Conservation (phyloP, 2,113 vertebrate species). For the Melanotaenia duboulayi region DNA sequence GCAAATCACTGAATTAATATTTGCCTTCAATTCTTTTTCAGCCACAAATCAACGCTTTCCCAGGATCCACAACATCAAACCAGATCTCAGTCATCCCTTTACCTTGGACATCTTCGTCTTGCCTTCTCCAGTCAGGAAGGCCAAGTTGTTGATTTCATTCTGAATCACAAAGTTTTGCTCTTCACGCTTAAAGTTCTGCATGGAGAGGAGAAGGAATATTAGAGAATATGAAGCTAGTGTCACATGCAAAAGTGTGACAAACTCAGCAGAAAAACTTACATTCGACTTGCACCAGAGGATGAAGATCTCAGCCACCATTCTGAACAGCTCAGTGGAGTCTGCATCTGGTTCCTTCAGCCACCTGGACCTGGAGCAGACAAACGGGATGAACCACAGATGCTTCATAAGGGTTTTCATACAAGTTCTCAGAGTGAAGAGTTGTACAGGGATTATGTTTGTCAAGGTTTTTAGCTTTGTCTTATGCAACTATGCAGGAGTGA, state of each 20-base stretch:
- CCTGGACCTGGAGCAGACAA: slow-evolving; percentile 83
- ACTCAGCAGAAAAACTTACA: slow-evolving; percentile 77
- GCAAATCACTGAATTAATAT: too few relatives aligned
- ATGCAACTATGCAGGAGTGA: too few relatives aligned
- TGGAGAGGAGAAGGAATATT: slow-evolving; percentile 12
- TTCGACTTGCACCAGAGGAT: slow-evolving; percentile 99
- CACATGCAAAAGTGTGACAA: neutral
- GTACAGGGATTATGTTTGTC: too few relatives aligned
- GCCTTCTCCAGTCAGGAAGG: slow-evolving; percentile 94
- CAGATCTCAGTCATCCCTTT: slow-evolving; percentile 34
- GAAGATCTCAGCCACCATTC: slow-evolving; percentile 97
- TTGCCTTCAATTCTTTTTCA: too few relatives aligned
- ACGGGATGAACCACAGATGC: neutral
- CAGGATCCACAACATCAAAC: too few relatives aligned
- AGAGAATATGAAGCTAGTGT: neutral
- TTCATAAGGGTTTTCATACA: too few relatives aligned
- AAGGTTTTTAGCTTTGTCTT: too few relatives aligned
- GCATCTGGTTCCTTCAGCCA: slow-evolving; percentile 93
- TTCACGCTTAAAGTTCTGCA: slow-evolving; percentile 97
- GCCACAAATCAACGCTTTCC: too few relatives aligned
- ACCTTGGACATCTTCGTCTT: slow-evolving; percentile 98
- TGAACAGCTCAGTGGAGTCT: slow-evolving; percentile 94
- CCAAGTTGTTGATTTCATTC: slow-evolving; percentile 98
- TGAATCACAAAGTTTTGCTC: slow-evolving; percentile 99
- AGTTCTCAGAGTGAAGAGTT: too few relatives aligned